Base-by-base conservation (phyloP, 92 coral and sea anemone genomes). In the Phenganax marumi region DNA sequence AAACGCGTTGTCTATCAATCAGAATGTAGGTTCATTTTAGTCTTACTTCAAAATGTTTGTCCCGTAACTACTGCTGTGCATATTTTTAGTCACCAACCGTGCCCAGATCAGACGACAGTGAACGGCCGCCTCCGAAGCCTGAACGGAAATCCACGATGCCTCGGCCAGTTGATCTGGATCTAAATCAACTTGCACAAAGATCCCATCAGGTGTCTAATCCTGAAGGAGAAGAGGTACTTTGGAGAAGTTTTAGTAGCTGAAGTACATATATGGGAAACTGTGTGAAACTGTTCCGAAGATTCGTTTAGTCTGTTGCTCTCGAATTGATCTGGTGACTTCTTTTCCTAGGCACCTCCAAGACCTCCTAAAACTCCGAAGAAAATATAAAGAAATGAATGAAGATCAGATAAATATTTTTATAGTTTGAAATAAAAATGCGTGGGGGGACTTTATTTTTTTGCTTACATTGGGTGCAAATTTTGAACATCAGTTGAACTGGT, bases 121-220 rank as follows among this genome's bases (percentile, higher is more conserved):
- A 78, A 24, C n/a, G 17, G 18, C 83, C 83, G 0, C 83, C 83
- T 19, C 83, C 83, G 22, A 78, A 78, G 19, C 83, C 83, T 7
- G 83, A 62, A 22, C 71, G 83, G 19, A 78, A 78, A 26, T 78
- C 83, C 10, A 78, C 83, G 39, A 78, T 78, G 72, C 46, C 83
- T 78, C 83, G 83, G 18, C 83, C 83, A 2, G 25, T 26, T n/a
- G 83, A 78, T 18, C 72, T 78, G 5, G 73, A 78, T 46, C 11
- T 78, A 46, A 56, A 52, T 26, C 18, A 48, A 22, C 54, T 72
- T 19, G 55, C 71, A 14, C 83, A 78, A 21, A 55, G 56, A 52
- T 16, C 79, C 21, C 58, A 16, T 72, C 48, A 64, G 24, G 56
- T 50, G 12, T 13, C 12, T 3, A 10, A 68, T 2, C 69, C 85